Evolutionary conservation across 2,113 vertebrate species (phyloP).

Genomic region (Gila orcuttii): DNA sequence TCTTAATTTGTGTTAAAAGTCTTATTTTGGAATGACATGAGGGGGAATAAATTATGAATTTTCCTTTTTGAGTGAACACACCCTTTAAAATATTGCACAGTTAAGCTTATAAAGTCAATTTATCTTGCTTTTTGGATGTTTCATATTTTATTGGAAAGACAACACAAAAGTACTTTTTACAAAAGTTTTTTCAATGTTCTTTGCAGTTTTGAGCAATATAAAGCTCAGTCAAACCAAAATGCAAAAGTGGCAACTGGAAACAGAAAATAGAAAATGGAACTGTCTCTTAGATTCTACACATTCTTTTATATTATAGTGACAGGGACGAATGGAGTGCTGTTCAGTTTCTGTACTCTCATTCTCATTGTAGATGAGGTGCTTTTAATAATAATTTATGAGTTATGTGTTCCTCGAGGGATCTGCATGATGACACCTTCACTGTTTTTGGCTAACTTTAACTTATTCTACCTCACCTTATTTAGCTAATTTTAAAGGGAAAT

Average conservation of each 20-base stretch:
- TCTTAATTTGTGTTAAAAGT: too few species aligned
- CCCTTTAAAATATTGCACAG: too few species aligned
- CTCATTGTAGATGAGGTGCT: neutral
- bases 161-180: too few species aligned
- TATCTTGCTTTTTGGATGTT: too few species aligned
- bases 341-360: neutral
- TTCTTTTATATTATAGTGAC: neutral
- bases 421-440: neutral
- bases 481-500: neutral
- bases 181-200: neutral
- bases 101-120: too few species aligned
- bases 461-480: neutral
- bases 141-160: too few species aligned
- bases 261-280: neutral
- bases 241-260: neutral
- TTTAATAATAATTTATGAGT: constrained; percentile 1
- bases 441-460: neutral
- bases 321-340: neutral
- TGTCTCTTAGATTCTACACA: neutral
- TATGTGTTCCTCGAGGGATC: neutral
- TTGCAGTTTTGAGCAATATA: neutral
- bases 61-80: too few species aligned
- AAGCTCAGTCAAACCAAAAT: neutral
- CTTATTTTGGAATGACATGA: too few species aligned
- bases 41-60: too few species aligned